These are phyloP conservation scores for Araneus ventricosus DNA, from an alignment of 1,140 invertebrate genomes.

Conservation along the genomic window DNA sequence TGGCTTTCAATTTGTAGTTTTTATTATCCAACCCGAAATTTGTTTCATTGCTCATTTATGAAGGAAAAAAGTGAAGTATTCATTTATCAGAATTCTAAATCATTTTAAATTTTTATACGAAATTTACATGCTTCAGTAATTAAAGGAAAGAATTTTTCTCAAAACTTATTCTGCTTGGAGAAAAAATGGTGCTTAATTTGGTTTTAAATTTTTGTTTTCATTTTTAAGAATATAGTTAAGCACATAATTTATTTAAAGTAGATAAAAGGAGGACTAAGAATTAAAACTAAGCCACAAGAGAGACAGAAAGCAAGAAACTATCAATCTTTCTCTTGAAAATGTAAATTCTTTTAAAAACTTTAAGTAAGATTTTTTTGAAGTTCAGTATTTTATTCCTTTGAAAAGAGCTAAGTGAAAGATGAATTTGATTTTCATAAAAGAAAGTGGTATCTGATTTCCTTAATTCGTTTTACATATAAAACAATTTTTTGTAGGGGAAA, in stretches of 20 bases:
- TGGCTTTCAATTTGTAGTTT: neutral
- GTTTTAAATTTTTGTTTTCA: neutral
- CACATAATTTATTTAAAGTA: neutral
- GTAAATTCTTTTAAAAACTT: too few relatives aligned
- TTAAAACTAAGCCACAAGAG: neutral
- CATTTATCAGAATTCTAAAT: slow-evolving; percentile 16
- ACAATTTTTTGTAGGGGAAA: too few relatives aligned
- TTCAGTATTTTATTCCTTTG: too few relatives aligned
- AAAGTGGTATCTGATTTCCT: too few relatives aligned
- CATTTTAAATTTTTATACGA: neutral
- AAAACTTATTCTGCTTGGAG: neutral
- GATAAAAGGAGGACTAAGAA: neutral
- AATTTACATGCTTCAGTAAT: neutral
- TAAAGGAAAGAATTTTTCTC: neutral
- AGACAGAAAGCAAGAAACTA: neutral
- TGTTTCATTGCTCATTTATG: neutral
- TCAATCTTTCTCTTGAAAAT: too few relatives aligned
- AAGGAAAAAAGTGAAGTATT: neutral
- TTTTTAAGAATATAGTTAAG: neutral
- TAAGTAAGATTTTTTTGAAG: too few relatives aligned
- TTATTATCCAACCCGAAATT: neutral
- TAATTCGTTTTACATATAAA: too few relatives aligned
- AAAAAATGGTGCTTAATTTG: neutral
- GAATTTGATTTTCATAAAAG: too few relatives aligned
- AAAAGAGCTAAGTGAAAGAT: too few relatives aligned